Conservation (phyloP, 2,797 vertebrate species). For the Protosalanx chinensis region DNA sequence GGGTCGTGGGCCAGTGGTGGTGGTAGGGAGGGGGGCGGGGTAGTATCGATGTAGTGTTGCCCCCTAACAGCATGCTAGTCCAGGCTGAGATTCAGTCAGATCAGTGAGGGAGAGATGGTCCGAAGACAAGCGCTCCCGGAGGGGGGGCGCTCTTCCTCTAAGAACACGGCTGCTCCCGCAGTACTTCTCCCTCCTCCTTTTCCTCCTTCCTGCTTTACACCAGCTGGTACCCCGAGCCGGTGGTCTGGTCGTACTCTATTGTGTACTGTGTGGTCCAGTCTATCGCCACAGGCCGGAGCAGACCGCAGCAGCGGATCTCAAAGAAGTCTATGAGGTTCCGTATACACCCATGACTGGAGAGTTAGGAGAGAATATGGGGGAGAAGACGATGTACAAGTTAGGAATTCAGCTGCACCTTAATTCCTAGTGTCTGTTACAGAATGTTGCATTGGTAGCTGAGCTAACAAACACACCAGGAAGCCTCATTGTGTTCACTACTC, state of each 20-base stretch:
- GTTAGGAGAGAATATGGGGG: slow-evolving; percentile 12
- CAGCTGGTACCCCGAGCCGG: slow-evolving; percentile 97
- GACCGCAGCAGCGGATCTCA: slow-evolving; percentile 97
- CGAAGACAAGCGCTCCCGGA: slow-evolving; percentile 73
- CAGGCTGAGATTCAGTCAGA: slow-evolving; percentile 73
- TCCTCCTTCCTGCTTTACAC: slow-evolving; percentile 76
- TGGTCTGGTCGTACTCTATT: slow-evolving; percentile 97
- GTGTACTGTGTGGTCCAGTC: slow-evolving; percentile 99
- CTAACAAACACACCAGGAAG: too few relatives aligned
- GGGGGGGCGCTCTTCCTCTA: slow-evolving; percentile 25
- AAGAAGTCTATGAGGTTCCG: slow-evolving; percentile 99
- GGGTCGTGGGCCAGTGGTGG: slow-evolving; percentile 30
- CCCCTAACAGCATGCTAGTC: slow-evolving; percentile 88
- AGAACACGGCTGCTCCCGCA: slow-evolving; percentile 6
- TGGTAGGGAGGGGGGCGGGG: slow-evolving; percentile 54
- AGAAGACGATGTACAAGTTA: not conserved
- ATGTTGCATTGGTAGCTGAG: not conserved
- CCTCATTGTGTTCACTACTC: too few relatives aligned
- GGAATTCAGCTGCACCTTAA: not conserved
- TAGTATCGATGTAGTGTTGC: slow-evolving; percentile 71
- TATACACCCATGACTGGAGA: slow-evolving; percentile 89
- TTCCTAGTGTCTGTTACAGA: not conserved
- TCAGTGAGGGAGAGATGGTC: slow-evolving; percentile 76
- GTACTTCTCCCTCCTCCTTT: slow-evolving; percentile 5
- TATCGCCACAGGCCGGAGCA: slow-evolving; percentile 90